Evolutionary conservation across 1,140 invertebrate species (phyloP).

Genomic region (Chironomus striatipennis): DNA sequence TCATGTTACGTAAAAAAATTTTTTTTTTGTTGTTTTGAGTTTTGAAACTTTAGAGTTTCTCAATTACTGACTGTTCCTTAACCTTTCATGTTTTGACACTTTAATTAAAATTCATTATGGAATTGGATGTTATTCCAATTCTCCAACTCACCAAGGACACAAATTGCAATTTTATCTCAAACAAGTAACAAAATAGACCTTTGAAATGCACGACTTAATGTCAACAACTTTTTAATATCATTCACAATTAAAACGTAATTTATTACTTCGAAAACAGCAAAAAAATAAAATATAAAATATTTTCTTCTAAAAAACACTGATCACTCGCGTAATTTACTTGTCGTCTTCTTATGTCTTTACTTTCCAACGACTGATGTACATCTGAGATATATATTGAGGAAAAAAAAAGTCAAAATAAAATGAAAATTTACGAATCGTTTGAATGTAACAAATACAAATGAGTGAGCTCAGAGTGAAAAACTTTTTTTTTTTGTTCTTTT

Average conservation of each 20-base stretch:
- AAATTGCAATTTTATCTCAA: not conserved
- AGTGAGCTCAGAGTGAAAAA: no score
- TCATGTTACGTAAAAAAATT: constrained; percentile 2
- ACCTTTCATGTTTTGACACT: not conserved
- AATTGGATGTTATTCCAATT: not conserved
- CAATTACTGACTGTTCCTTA: not conserved
- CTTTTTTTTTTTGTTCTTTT: no score
- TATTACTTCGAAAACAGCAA: not conserved
- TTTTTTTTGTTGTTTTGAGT: not conserved
- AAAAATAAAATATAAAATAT: not conserved
- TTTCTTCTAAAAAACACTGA: not conserved
- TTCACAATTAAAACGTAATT: constrained; percentile 2
- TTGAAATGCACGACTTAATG: not conserved
- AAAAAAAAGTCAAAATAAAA: not conserved
- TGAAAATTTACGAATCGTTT: not conserved
- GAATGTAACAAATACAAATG: no score
- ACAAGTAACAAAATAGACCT: not conserved
- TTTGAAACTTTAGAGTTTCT: not conserved
- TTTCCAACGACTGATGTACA: not conserved
- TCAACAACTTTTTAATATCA: not conserved
- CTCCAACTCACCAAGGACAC: not conserved
- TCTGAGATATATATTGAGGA: not conserved
- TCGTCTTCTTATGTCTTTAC: not conserved
- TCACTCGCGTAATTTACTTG: not conserved
- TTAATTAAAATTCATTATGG: not conserved